Evolutionary conservation across 2,888 invertebrate species (phyloP).

Genomic region (Drosophila merina): DNA sequence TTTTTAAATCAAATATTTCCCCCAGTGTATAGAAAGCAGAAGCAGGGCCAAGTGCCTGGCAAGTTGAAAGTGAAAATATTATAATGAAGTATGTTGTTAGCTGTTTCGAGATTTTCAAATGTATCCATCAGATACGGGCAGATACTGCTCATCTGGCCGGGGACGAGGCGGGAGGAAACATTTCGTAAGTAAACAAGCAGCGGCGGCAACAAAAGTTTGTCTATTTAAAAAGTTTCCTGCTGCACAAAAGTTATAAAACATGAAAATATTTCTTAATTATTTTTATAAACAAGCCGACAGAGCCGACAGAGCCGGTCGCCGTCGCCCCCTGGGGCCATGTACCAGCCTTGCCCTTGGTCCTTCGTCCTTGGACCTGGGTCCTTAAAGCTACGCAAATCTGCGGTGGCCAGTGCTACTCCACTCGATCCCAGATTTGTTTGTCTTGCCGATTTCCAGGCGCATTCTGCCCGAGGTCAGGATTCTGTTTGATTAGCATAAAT

Average conservation of each 20-base stretch:
- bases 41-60: conserved; percentile 44
- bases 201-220: conserved; percentile 71
- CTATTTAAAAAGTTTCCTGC: conserved; percentile 75
- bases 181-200: conserved; percentile 74
- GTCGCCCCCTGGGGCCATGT: conserved; percentile 28
- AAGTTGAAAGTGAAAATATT: conserved; percentile 77
- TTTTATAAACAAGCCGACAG: conserved; percentile 71
- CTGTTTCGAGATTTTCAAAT: conserved; percentile 73
- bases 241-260: conserved; percentile 77
- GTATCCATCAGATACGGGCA: conserved; percentile 60
- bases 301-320: neutral
- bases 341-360: conserved; percentile 18
- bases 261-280: conserved; percentile 80
- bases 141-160: conserved; percentile 5
- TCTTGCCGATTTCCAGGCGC: conserved; percentile 61
- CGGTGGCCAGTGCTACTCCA: conserved; percentile 38
- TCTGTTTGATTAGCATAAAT: conserved; percentile 78
- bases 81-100: conserved; percentile 78
- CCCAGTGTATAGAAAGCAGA: neutral
- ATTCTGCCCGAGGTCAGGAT: conserved; percentile 76
- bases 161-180: conserved; percentile 28
- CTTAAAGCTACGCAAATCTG: conserved; percentile 25
- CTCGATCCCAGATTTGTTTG: conserved; percentile 64
- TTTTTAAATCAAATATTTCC: neutral
- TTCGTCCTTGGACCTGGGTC: conserved; percentile 1